Evolutionary conservation across 2,113 vertebrate species (phyloP).

Genomic region (Hippocampus guttulatus): DNA sequence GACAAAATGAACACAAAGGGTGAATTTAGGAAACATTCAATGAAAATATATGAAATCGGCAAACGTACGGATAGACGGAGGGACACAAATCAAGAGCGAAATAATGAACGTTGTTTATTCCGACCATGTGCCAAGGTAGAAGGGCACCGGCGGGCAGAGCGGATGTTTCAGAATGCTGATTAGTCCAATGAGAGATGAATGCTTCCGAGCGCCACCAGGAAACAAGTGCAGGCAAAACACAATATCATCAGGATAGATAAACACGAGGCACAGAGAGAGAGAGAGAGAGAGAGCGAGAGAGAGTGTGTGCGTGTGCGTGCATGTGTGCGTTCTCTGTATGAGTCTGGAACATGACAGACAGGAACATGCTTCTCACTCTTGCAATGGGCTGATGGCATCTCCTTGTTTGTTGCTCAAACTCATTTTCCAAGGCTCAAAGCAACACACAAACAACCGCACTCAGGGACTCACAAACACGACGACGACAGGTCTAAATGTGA

Average conservation of each 20-base stretch:
- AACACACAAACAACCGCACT: conserved; percentile 8
- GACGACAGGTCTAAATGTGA: conserved; percentile 22
- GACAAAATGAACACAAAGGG: conserved; percentile 13
- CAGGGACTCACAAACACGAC: conserved; percentile 6
- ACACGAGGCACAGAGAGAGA: conserved; percentile 31
- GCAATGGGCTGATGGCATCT: background rate
- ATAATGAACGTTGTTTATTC: conserved; percentile 68
- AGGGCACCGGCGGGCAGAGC: conserved; percentile 65
- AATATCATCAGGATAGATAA: conserved; percentile 59
- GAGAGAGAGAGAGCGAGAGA: too few species aligned
- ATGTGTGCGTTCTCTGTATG: too few species aligned
- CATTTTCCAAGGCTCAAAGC: conserved; percentile 15
- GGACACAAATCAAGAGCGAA: conserved; percentile 53
- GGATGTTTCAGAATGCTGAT: conserved; percentile 64
- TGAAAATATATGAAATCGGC: background rate
- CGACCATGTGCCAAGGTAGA: conserved; percentile 66
- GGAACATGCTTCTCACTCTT: conserved; percentile 7
- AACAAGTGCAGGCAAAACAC: conserved; percentile 32
- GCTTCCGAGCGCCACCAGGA: conserved; percentile 60
- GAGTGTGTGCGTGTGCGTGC: too few species aligned
- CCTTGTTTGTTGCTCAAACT: background rate
- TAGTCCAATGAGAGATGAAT: conserved; percentile 66
- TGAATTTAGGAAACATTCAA: conserved; percentile 7
- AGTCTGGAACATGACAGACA: background rate
- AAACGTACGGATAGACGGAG: conserved; percentile 27